These are phyloP conservation scores for Thripadectes ignobilis DNA, from an alignment of 2,797 vertebrate genomes.

Conservation along the genomic window DNA sequence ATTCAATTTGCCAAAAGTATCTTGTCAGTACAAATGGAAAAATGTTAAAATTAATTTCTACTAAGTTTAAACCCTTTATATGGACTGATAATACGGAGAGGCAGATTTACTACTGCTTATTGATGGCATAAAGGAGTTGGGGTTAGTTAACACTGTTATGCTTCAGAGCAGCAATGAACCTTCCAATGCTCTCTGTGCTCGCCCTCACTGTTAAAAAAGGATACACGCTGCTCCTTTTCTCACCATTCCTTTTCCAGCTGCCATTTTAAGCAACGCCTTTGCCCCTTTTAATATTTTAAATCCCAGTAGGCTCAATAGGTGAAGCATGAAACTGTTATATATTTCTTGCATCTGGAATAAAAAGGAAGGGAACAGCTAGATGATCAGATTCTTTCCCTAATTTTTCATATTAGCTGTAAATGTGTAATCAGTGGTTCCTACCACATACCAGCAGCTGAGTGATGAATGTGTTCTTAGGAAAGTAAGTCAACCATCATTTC, in stretches of 20 bases:
- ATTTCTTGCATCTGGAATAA: background rate
- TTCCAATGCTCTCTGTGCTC: background rate
- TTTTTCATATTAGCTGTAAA: background rate
- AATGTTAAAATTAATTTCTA: background rate
- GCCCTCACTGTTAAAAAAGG: background rate
- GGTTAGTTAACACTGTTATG: background rate
- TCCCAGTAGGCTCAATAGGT: background rate
- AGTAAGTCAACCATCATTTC: background rate
- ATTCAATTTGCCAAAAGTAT: background rate
- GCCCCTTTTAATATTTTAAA: background rate
- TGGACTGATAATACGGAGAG: background rate
- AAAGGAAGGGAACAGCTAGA: background rate
- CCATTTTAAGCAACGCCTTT: background rate
- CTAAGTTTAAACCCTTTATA: background rate
- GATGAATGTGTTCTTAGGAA: background rate
- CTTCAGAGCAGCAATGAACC: background rate
- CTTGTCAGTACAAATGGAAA: background rate
- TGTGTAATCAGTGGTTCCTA: background rate
- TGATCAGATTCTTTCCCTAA: background rate
- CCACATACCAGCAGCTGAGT: background rate
- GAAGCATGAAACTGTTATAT: background rate
- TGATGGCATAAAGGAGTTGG: background rate
- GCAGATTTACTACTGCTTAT: background rate
- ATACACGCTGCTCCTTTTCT: background rate
- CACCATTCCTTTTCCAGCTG: background rate